Base-by-base conservation (phyloP, 2,113 vertebrate species). In the Gobiocypris rarus region DNA sequence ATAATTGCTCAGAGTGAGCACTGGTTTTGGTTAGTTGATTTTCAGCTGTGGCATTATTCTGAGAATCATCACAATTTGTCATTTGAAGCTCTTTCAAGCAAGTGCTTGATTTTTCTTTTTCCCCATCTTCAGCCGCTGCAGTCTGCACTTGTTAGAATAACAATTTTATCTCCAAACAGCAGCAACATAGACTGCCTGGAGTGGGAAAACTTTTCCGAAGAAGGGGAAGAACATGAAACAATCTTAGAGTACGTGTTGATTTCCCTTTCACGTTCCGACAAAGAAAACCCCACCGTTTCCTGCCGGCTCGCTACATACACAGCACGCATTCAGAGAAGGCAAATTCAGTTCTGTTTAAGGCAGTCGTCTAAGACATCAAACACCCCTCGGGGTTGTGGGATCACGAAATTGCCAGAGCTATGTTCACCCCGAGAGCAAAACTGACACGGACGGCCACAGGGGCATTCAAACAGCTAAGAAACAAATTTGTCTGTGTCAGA, bases 61-160 rank as follows among this genome's bases (percentile, higher is more conserved):
- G 15, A 61, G 9, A 45, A 79, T 65, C 43, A 45, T 8, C 56
- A 43, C 34, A 43, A 79, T 80, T 61, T 45, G 24, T n/a, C 38
- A 63, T 45, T 56, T n/a, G 17, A 13, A 54, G 24, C n/a, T 41
- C n/a, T 79, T 45, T 58, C 8, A 79, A 79, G 45, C 17, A 76
- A 38, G 9, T 50, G 59, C 43, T 50, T 80, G 43, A 34, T 31
- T 50, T 65, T 45, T 31, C 8, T 13, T 45, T 31, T 22, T 4
- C 1, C 45, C 7, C 45, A n/a, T 26, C 59, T 5, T 67, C 6
- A 80, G 26, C 59, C 43, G 50, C 59, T n/a, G 26, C 24, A 48
- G 61, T n/a, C 13, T 45, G 43, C 78, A 67, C 41, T 80, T 80
- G 24, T 80, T 50, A 22, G 41, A 80, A 65, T 67, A 80, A 31